Conservation (phyloP, 2,113 vertebrate genomes). For the Perccottus glenii region DNA sequence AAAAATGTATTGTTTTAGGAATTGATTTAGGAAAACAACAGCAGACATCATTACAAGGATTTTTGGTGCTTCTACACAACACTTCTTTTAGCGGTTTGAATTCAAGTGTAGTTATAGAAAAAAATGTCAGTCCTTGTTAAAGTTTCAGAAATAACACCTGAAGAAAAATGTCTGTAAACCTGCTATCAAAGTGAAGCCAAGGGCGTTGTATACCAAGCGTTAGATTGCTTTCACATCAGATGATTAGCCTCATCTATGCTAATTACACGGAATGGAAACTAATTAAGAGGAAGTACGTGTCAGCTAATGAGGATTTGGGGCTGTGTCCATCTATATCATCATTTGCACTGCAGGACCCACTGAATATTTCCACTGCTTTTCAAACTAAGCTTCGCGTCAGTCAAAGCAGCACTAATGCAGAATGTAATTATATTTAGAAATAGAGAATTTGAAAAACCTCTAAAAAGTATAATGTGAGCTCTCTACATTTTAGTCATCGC, state of each 20-base stretch:
- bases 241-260: slow-evolving; percentile 95
- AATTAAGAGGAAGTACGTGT: slow-evolving; percentile 97
- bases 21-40: slow-evolving; percentile 29
- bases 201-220: slow-evolving; percentile 91
- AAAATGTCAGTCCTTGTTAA: background rate
- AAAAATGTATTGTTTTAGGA: slow-evolving; percentile 47
- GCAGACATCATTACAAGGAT: background rate
- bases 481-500: slow-evolving; percentile 10
- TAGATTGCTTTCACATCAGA: slow-evolving; percentile 96
- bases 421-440: slow-evolving; percentile 49
- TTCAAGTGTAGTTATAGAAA: no score
- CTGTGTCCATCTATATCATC: slow-evolving; percentile 86
- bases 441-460: slow-evolving; percentile 10
- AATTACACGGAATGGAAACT: slow-evolving; percentile 96
- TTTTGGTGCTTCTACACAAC: background rate
- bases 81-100: no score
- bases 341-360: slow-evolving; percentile 74
- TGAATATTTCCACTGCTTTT: slow-evolving; percentile 47
- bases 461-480: background rate
- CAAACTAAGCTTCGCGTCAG: background rate
- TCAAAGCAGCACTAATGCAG: slow-evolving; percentile 25
- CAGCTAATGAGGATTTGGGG: slow-evolving; percentile 93
- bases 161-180: slow-evolving; percentile 73
- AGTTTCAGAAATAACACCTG: slow-evolving; percentile 50
- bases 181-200: slow-evolving; percentile 90